Evolutionary conservation across 2,113 vertebrate genomes (phyloP), one percentile per base, ranked within the genome.

Genomic region (Silurus meridionalis): DNA sequence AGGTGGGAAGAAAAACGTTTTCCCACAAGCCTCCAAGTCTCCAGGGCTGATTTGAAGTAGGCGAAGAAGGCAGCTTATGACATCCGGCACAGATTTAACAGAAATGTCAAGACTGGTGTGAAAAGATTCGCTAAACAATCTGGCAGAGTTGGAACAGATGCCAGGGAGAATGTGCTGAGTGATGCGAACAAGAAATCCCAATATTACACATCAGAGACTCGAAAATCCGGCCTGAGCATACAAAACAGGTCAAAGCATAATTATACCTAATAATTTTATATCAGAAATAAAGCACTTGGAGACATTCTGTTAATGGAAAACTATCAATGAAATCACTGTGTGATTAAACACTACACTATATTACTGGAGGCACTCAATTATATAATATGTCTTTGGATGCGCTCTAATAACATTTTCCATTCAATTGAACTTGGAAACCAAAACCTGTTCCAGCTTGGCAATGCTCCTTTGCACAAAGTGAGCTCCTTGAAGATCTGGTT

Each of bases 41-140:
- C 46, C 69, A 9, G 37, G 21, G 69, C 37, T 50, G 71, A 74
- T 74, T 23, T 23, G 37, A 19, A 21, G 69, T 4, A 21, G 69
- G 69, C 37, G 37, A 19, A 21, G 69, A 9, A 48, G 69, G 69
- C 37, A 48, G 69, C 37, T 8, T 48, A 72, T 72, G 69, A 72
- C 71, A 74, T 50, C 46, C 50, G 71, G 71, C 71, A 50, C 46
- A 74, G 46, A 10, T 74, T 50, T 50, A 74, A 74, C 71, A 74
- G 46, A 74, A 21, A 74, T 21, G 71, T 74, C 71, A 50, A 48
- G 71, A 74, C 19, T 8, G 23, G 11, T 50, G 46, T 74, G 71
- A 46, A 50, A 74, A 74, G 71, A 74, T 50, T 50, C 23, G 46
- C 71, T 46, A 74, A 50, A 50, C 46, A 50, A 21, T 74, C 71